A percentile compares a stretch with the other conserved stretches of the same genome.
These are phyloP conservation scores for Drosophila virilis DNA, from an alignment of 1,140 invertebrate genomes.

Conservation along the genomic window DNA sequence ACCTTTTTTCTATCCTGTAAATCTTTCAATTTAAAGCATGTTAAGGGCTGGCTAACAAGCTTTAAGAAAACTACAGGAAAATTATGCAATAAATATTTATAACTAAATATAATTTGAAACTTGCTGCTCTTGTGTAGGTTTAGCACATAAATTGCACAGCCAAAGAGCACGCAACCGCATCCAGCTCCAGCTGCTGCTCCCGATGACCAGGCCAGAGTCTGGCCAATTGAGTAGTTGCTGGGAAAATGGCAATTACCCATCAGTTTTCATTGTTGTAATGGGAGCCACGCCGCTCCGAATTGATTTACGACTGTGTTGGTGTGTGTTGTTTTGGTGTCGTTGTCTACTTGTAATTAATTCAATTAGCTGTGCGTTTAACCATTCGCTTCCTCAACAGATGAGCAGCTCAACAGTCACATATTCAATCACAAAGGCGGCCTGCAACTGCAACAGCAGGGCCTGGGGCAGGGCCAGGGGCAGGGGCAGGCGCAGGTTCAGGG, in stretches of 20 bases:
- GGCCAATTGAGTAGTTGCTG: slow-evolving; percentile 52
- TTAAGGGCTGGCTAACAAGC: neutral
- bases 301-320: slow-evolving; percentile 75
- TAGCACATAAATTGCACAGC: slow-evolving; percentile 68
- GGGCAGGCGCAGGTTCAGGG: slow-evolving; percentile 61
- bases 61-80: neutral
- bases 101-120: slow-evolving; percentile 19
- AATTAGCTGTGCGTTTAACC: slow-evolving; percentile 76
- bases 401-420: slow-evolving; percentile 85
- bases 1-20: neutral
- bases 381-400: slow-evolving; percentile 70
- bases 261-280: slow-evolving; percentile 77
- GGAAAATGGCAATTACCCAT: slow-evolving; percentile 75
- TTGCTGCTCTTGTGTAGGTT: slow-evolving; percentile 29
- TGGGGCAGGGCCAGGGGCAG: slow-evolving; percentile 29
- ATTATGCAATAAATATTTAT: slow-evolving; percentile 54
- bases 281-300: slow-evolving; percentile 61
- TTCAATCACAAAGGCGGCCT: slow-evolving; percentile 89
- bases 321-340: slow-evolving; percentile 40
- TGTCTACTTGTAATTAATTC: slow-evolving; percentile 74
- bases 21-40: neutral
- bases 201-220: slow-evolving; percentile 12
- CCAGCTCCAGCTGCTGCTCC: neutral
- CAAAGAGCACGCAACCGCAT: slow-evolving; percentile 48
- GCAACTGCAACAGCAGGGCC: slow-evolving; percentile 83